Evolutionary conservation across 2,113 vertebrate species (phyloP).

Genomic region (Orthonyx spaldingii): DNA sequence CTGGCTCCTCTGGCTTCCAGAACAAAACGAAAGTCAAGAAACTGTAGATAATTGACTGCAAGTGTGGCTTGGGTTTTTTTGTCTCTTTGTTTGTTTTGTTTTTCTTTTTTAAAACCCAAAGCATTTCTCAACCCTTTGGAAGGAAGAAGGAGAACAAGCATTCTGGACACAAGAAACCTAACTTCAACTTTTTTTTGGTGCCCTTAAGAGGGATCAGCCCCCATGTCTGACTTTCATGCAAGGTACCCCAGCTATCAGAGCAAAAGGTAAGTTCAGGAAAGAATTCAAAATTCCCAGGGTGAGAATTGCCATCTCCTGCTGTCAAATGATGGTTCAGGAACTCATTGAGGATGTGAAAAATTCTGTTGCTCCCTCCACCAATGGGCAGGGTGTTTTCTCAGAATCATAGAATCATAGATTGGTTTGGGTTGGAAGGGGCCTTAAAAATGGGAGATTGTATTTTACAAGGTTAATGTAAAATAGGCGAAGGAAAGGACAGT

Average conservation of each 20-base stretch:
- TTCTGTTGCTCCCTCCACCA: not conserved
- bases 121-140: not conserved
- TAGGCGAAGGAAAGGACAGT: not conserved
- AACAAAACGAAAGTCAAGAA: not conserved
- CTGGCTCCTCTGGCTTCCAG: not conserved
- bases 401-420: not conserved
- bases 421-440: not conserved
- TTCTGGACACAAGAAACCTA: not conserved
- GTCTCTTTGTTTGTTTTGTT: not conserved
- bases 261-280: not conserved
- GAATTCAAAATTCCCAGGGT: not conserved
- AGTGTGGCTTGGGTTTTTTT: not conserved
- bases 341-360: not conserved
- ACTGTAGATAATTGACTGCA: not conserved
- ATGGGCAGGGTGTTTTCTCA: not conserved
- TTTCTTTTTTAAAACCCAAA: not conserved
- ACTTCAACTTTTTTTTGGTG: not conserved
- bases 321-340: not conserved
- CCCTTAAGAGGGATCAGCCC: not conserved
- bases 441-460: not conserved
- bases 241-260: not conserved
- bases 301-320: not conserved
- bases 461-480: not conserved
- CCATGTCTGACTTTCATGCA: not conserved
- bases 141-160: not conserved